Evolutionary conservation across 2,797 vertebrate genomes (phyloP), one percentile per base, ranked within the genome.

Genomic region (Enteromius unitaeniatus): DNA sequence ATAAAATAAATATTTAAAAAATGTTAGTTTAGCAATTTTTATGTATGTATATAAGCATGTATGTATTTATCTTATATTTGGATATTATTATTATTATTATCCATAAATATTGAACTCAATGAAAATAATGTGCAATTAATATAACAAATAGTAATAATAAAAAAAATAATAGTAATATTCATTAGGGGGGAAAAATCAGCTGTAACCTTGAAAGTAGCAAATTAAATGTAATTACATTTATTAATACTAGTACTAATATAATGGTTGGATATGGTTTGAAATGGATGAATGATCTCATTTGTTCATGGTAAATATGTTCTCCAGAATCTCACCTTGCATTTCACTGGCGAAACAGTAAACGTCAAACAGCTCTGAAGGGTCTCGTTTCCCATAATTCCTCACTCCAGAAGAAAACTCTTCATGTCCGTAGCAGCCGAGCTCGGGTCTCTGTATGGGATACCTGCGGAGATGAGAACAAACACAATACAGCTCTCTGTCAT

Each of bases 401-500:
- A 99, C 96, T 0, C 97, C 97, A 6, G 95, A 94, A 9, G 94
- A 95, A 90, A 95, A 95, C 91, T 97, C 96, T 82, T 95, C 93
- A 92, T 98, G 97, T 65, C 97, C 97, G 70, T 97, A 97, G 94
- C 98, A 99, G 91, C 97, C 97, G 1, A 96, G 96, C 80, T 97
- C 96, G 42, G 97, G 96, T 55, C 90, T 92, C n/a, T 96, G 97
- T 92, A 99, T 96, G 23, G 97, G 95, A 37, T 98, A 98, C 89
- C 97, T 99, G 93, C 47, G 14, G 83, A 89, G 86, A 91, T 28
- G 15, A 51, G 81, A 60, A 3, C 2, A 37, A 17, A 68, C 15
- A 9, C 34, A 40, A 40, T 40, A 40, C 37, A 40, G 37, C 15
- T 37, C 31, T n/a, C 31, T 64, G 37, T 69, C 37, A 40, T 1